A percentile compares a stretch with the other conserved stretches of the same genome.
phyloP scores from a whole-genome alignment of 2,888 invertebrate species.

The Vandiemenella viatica region DNA sequence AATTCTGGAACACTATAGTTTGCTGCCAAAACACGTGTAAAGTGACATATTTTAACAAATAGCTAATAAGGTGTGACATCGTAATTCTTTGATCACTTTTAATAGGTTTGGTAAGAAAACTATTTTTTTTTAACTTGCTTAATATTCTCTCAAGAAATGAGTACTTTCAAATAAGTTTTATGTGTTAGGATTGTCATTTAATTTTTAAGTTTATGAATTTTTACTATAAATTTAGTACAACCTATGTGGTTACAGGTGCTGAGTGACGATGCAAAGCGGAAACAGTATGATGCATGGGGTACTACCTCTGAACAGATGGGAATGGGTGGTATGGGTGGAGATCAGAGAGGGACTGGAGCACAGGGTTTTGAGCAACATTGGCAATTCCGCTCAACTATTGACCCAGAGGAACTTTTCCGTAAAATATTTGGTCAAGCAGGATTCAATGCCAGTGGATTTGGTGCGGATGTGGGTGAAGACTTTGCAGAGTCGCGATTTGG shows the following conservation, averaged over 20 bases:
- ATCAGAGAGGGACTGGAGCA: constrained; percentile 26
- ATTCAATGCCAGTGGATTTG: constrained; percentile 34
- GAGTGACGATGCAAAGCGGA: constrained; percentile 78
- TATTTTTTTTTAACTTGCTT: too few relatives aligned
- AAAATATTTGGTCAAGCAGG: constrained; percentile 86
- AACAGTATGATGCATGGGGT: constrained; percentile 89
- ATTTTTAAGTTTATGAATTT: background rate
- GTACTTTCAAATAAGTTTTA: background rate
- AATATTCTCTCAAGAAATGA: background rate
- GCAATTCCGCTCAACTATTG: constrained; percentile 76
- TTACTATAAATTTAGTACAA: background rate
- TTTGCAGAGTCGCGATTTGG: constrained; percentile 82
- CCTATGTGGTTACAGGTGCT: constrained; percentile 44
- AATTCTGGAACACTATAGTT: too few relatives aligned
- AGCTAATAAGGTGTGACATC: too few relatives aligned
- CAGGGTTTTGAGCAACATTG: constrained; percentile 50
- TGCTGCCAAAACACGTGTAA: too few relatives aligned
- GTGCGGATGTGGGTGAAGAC: constrained; percentile 49
- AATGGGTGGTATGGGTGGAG: constrained; percentile 39
- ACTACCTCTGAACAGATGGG: constrained; percentile 77
- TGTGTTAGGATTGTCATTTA: background rate
- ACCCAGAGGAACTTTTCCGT: constrained; percentile 92
- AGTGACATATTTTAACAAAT: too few relatives aligned
- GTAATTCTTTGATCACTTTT: too few relatives aligned
- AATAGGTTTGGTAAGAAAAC: too few relatives aligned